A percentile compares a stretch with the other conserved stretches of the same genome.
phyloP scores from a whole-genome alignment of 2,797 vertebrate genomes.

The Scolopax bukidnonensis region DNA sequence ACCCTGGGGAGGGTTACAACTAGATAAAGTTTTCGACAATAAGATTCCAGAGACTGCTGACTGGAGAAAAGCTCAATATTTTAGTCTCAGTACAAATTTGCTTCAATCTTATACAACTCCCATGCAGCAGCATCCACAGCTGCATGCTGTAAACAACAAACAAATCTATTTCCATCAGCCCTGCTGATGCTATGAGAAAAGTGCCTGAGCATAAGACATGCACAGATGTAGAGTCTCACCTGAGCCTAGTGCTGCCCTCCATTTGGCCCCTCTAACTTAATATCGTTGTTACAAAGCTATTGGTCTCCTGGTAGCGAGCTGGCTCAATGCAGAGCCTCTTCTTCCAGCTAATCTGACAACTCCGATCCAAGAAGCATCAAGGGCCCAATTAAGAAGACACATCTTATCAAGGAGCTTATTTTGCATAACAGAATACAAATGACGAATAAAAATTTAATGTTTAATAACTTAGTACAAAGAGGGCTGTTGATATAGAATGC shows the following conservation, averaged over 20 bases:
- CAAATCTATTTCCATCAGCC: slow-evolving; percentile 86
- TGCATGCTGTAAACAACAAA: slow-evolving; percentile 92
- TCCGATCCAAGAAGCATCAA: slow-evolving; percentile 90
- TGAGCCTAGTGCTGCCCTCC: slow-evolving; percentile 90
- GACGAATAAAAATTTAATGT: slow-evolving; percentile 91
- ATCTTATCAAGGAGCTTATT: slow-evolving; percentile 94
- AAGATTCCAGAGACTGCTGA: slow-evolving; percentile 86
- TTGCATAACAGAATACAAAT: slow-evolving; percentile 92
- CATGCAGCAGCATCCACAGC: slow-evolving; percentile 90
- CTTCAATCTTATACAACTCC: slow-evolving; percentile 88
- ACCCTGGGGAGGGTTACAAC: slow-evolving; percentile 84
- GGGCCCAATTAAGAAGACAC: slow-evolving; percentile 95
- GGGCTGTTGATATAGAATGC: slow-evolving; percentile 88
- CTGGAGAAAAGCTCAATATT: slow-evolving; percentile 84
- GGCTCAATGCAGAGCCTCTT: slow-evolving; percentile 82
- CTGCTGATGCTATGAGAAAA: slow-evolving; percentile 86
- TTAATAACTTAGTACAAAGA: slow-evolving; percentile 92
- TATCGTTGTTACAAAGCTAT: slow-evolving; percentile 88
- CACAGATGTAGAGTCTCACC: slow-evolving; percentile 93
- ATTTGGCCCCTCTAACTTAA: slow-evolving; percentile 86
- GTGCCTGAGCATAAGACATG: slow-evolving; percentile 82
- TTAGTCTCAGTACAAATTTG: slow-evolving; percentile 87
- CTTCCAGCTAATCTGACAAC: slow-evolving; percentile 89
- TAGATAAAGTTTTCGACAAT: slow-evolving; percentile 88
- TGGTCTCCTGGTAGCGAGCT: slow-evolving; percentile 85